Percentiles rank a stretch among this genome's conserved stretches.
Evolutionary conservation across 2,888 invertebrate species (phyloP).

Genomic region (Ophioninae sp.): DNA sequence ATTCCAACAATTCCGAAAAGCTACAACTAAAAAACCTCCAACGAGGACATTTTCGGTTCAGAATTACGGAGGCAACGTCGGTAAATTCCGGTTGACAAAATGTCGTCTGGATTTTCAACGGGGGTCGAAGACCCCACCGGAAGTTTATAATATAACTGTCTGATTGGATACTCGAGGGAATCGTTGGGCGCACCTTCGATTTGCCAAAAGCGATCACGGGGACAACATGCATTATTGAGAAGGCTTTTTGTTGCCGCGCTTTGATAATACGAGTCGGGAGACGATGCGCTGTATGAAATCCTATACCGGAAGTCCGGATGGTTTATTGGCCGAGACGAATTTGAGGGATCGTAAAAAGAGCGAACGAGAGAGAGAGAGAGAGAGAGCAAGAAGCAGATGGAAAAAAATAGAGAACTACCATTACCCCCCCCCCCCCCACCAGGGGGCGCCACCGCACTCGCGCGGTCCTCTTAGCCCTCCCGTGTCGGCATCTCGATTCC

Average conservation of each 20-base stretch:
- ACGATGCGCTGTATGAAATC: constrained; percentile 39
- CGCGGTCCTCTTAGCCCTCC: constrained; percentile 9
- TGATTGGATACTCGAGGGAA: neutral
- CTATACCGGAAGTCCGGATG: constrained; percentile 53
- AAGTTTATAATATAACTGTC: constrained; percentile 22
- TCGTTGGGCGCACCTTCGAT: constrained; percentile 42
- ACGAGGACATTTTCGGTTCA: neutral
- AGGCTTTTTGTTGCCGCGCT: neutral
- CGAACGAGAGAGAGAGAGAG: constrained; percentile 11
- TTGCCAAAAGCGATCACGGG: constrained; percentile 34
- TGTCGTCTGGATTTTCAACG: neutral
- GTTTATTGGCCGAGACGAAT: constrained; percentile 59
- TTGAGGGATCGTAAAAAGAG: constrained; percentile 30
- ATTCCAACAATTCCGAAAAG: neutral
- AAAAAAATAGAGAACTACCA: neutral
- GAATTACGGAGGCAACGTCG: neutral
- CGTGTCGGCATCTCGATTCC: constrained; percentile 39
- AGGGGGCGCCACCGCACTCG: too few species aligned
- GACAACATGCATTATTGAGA: constrained; percentile 4
- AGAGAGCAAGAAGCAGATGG: constrained; percentile 2
- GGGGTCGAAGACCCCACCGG: neutral
- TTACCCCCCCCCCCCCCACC: constrained; percentile 23
- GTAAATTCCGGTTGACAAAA: neutral
- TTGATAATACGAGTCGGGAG: neutral
- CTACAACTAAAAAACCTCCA: neutral